Base-by-base conservation (phyloP, 2,113 vertebrate genomes). In the Balaenoptera acutorostrata region DNA sequence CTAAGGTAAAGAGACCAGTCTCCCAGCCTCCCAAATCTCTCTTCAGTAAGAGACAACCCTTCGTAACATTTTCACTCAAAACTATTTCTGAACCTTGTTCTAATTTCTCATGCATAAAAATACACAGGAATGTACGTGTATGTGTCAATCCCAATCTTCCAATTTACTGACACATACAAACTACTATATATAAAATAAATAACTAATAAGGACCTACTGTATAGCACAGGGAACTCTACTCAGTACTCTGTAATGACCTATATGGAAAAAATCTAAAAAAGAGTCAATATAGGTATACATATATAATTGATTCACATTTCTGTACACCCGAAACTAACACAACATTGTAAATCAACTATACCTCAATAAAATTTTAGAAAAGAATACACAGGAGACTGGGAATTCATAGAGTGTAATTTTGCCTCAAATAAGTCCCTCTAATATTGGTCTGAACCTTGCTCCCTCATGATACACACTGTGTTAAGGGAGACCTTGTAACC, bases 261-360 rank as follows among this genome's bases (percentile, higher is more conserved):
- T 21, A 12, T 3, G 18, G 74, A 44, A 49, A 33, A 77, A 33
- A 21, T 21, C 74, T 77, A 77, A 31, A 49, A 33, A 3, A 49
- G 44, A 33, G 0, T 21, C 44, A 44, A 33, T 21, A 2, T 3
- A 27, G 6, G 1, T 12, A 46, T 21, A 31, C 6, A 2, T 5
- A 2, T 9, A 31, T 11, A 6, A 77, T 5, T 2, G 17, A 77
- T 33, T 77, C 44, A 49, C 44, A 33, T 49, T 33, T 44, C 74
- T 77, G 29, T 33, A 49, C 29, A 49, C 29, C 74, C 33, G 44
- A 77, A 61, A 33, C 17, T 77, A 77, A 33, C 29, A 77, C 44
- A 49, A 20, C 74, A 77, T 33, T 49, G 29, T 77, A 49, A 33
- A 49, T 21, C 9, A 8, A 33, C 29, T 49, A 20, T 20, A 20